Evolutionary conservation across 2,113 vertebrate genomes (phyloP), one percentile per base, ranked within the genome.

Genomic region (Entosphenus tridentatus): DNA sequence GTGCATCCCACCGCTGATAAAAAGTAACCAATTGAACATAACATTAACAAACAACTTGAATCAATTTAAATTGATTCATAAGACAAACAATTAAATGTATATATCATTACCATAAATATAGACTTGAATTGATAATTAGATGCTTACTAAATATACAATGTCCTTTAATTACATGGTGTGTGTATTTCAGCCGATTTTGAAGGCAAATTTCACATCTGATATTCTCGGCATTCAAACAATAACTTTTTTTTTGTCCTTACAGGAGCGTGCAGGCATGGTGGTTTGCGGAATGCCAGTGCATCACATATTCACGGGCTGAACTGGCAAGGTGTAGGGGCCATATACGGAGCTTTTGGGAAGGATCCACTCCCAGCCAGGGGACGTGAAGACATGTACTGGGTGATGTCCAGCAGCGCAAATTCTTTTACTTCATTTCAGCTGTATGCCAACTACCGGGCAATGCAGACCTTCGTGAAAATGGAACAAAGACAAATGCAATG

Each of bases 311-410:
- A 76, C 18, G 69, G 75, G 39, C 71, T 16, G n/a, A 79, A 75
- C 17, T 78, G 76, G 76, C 74, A 71, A 68, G 77, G 77, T n/a
- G 70, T 72, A 12, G 17, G n/a, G 8, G 70, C 74, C 69, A 77
- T 73, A 57, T 68, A 58, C 39, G 77, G 77, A 16, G 68, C 71
- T 10, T 79, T 75, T 77, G 78, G 78, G 8, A 70, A 70, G 65
- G 80, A 80, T 56, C 73, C 72, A 12, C 72, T 70, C 9, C 68
- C 75, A n/a, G 67, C 17, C 10, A 12, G 55, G 67, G 11, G 12
- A 8, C 74, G 75, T 72, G 71, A 74, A 10, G 55, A 68, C 12
- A 21, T 76, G 55, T 75, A 74, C 39, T 80, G 73, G 74, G 75
- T 79, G 18, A 74, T 73, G 6, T 72, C 72, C 57, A 68, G 77